Conservation (phyloP, 2,113 vertebrate species). For the Galbula dea region DNA sequence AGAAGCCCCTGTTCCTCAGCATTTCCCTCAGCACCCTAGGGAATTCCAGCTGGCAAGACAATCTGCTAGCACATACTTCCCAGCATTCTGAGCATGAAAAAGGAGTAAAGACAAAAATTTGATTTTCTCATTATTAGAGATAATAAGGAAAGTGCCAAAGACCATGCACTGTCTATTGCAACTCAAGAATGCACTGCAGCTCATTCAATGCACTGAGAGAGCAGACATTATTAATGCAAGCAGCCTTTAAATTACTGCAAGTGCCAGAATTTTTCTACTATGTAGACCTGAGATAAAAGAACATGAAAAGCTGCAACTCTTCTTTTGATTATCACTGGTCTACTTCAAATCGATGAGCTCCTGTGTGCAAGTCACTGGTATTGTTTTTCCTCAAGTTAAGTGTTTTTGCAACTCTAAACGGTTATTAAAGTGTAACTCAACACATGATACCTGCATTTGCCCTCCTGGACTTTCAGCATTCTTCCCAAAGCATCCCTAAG, state of each 20-base stretch:
- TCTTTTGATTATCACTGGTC: background rate
- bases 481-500: background rate
- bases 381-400: background rate
- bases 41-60: background rate
- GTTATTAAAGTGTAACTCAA: background rate
- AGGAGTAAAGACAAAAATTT: slow-evolving; percentile 24
- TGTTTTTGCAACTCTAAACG: background rate
- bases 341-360: background rate
- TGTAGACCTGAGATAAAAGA: background rate
- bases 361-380: background rate
- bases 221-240: background rate
- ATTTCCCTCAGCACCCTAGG: background rate
- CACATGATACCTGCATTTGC: fast-evolving
- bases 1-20: background rate
- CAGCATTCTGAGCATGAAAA: background rate
- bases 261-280: background rate
- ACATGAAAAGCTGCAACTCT: background rate
- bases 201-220: background rate
- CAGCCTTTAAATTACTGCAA: background rate
- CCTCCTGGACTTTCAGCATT: background rate
- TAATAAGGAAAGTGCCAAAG: background rate
- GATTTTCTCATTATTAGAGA: slow-evolving; percentile 25
- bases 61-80: background rate
- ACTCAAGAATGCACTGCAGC: background rate
- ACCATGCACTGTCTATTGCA: background rate